phyloP scores from a whole-genome alignment of 1,140 invertebrate species.

The Steinernema feltiae region DNA sequence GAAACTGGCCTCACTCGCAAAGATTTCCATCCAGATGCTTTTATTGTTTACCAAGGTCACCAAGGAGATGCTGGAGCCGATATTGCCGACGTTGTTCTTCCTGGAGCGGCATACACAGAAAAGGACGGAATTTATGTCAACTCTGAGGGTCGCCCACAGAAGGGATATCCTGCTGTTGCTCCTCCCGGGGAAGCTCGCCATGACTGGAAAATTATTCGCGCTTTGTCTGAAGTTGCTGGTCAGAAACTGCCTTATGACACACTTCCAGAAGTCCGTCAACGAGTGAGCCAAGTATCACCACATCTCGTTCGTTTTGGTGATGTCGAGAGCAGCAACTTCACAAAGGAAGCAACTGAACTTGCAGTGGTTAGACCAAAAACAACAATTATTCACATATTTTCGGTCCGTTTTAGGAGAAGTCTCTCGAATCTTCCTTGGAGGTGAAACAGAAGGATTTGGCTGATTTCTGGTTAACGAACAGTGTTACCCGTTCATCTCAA shows the following conservation, averaged over 20 bases:
- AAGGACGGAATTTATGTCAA: conserved; percentile 94
- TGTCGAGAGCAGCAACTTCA: conserved; percentile 76
- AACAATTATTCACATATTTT: conserved; percentile 11
- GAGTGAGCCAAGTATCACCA: conserved; percentile 74
- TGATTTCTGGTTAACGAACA: conserved; percentile 97
- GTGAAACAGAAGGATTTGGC: conserved; percentile 72
- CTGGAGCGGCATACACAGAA: conserved; percentile 96
- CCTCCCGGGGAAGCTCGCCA: conserved; percentile 86
- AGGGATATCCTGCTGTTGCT: conserved; percentile 76
- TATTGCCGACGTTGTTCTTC: conserved; percentile 85
- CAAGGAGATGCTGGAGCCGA: conserved; percentile 88
- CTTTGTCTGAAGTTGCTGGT: conserved; percentile 77
- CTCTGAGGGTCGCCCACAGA: conserved; percentile 91
- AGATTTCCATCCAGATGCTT: conserved; percentile 74
- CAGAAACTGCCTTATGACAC: conserved; percentile 80
- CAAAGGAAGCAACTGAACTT: conserved; percentile 66
- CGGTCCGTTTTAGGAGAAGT: conserved; percentile 61
- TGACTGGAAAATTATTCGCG: conserved; percentile 96
- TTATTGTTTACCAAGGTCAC: conserved; percentile 92
- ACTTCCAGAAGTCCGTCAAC: conserved; percentile 72
- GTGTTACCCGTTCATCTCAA: conserved; percentile 85
- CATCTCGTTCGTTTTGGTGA: conserved; percentile 77
- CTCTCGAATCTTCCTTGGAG: conserved; percentile 63
- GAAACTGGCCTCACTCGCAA: conserved; percentile 71
- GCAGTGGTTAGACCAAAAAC: background rate